Base-by-base conservation (phyloP, 2,888 invertebrate genomes). In the Heliconius charithonia region DNA sequence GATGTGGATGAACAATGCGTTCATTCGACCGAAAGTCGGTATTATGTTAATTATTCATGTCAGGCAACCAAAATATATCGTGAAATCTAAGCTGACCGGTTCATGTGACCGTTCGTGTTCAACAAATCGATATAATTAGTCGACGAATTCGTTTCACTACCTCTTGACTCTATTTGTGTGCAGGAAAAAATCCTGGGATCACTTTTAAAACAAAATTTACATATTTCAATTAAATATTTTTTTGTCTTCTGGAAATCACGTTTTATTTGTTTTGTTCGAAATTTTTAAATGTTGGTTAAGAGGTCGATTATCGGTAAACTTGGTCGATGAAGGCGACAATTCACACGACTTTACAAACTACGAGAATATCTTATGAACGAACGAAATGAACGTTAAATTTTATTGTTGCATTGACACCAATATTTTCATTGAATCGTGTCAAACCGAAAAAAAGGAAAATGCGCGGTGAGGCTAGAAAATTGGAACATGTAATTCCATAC, bases 371-470 rank as follows among this genome's bases (percentile, higher is more conserved):
- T 90, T 87, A 89, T 88, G 88, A 90, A 91, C 91, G n/a, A n/a
- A n/a, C n/a, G n/a, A 92, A 91, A 91, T 90, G 85, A 86, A 91
- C 88, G 88, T 91, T 83, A 89, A 92, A 89, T 91, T 92, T 93
- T 93, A 93, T 93, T 92, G 90, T 91, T 91, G 89, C 90, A 91
- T 90, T 93, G 93, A 92, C 94, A 94, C 92, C 92, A 88, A 93
- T 91, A 90, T 87, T 89, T 69, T 91, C 90, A 89, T 85, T 83
- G 83, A 83, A 83, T 83, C 83, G 73, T 77, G 88, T 87, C 87
- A 88, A 88, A 87, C 83, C 85, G 83, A 82, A 87, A 93, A 93
- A 94, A 90, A 87, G 89, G 89, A 89, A 88, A 89, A 89, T 87
- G 80, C 82, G 84, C 84, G 88, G 86, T 88, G 89, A 87, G 89